These are phyloP conservation scores for silkworm (Bombyx mori) DNA, from an alignment of 1,140 invertebrate genomes.

Conservation along the genomic window ASM3026992v2 NC_085122.1:1008501-1009000, in stretches of 20 bases:
- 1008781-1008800: slow-evolving; percentile 37
- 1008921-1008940: slow-evolving; percentile 41
- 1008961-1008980: slow-evolving; percentile 5
- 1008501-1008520: too few species aligned
- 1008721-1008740: background rate
- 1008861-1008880: slow-evolving; percentile 55
- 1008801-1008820: slow-evolving; percentile 48
- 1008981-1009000: too few species aligned
- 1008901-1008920: slow-evolving; percentile 48
- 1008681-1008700: too few species aligned
- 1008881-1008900: slow-evolving; percentile 40
- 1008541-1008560: too few species aligned
- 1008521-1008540: too few species aligned
- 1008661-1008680: too few species aligned
- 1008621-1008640: too few species aligned
- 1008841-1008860: slow-evolving; percentile 44
- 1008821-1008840: slow-evolving; percentile 29
- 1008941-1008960: slow-evolving; percentile 49
- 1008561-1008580: too few species aligned
- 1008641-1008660: too few species aligned
- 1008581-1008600: too few species aligned
- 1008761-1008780: slow-evolving; percentile 49
- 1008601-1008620: too few species aligned
- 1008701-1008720: too few species aligned
- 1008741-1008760: slow-evolving; percentile 38